Evolutionary conservation across 1,140 invertebrate genomes (phyloP).

Genomic region (Parapsyche elsis): DNA sequence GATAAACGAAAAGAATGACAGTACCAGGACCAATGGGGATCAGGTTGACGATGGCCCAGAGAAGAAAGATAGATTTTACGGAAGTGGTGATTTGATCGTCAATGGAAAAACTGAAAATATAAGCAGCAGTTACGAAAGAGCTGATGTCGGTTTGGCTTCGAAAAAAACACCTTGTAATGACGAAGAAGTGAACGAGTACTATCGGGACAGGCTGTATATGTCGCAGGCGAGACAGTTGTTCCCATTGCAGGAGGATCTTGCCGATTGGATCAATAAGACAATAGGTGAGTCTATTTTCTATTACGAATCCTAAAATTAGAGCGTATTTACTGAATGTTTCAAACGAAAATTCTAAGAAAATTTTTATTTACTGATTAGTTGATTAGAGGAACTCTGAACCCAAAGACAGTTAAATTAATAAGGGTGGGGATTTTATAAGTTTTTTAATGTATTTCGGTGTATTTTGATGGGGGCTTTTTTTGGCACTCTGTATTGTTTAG

Average conservation of each 20-base stretch:
- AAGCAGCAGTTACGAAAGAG: slow-evolving; percentile 68
- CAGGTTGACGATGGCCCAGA: slow-evolving; percentile 12
- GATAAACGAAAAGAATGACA: slow-evolving; percentile 1
- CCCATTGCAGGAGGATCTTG: slow-evolving; percentile 85
- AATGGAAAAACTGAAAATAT: slow-evolving; percentile 60
- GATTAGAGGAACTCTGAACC: too few relatives aligned
- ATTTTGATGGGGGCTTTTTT: too few relatives aligned
- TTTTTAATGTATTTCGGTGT: too few relatives aligned
- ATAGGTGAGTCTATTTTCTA: slow-evolving; percentile 72
- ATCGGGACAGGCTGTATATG: slow-evolving; percentile 79
- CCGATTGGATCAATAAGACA: slow-evolving; percentile 88
- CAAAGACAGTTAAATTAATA: too few relatives aligned
- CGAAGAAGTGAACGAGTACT: slow-evolving; percentile 78
- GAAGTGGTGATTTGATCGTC: slow-evolving; percentile 62
- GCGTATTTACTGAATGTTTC: too few relatives aligned
- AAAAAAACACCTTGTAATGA: slow-evolving; percentile 70
- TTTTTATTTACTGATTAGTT: too few relatives aligned
- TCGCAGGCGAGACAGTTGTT: slow-evolving; percentile 82
- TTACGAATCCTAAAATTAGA: not conserved
- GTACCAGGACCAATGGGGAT: not conserved
- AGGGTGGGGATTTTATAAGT: too few relatives aligned
- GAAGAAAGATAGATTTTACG: slow-evolving; percentile 58
- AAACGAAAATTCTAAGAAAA: too few relatives aligned
- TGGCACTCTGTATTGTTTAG: too few relatives aligned
- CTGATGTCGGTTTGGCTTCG: slow-evolving; percentile 68